Conservation (phyloP, 2,797 vertebrate genomes). For the Echiichthys vipera region DNA sequence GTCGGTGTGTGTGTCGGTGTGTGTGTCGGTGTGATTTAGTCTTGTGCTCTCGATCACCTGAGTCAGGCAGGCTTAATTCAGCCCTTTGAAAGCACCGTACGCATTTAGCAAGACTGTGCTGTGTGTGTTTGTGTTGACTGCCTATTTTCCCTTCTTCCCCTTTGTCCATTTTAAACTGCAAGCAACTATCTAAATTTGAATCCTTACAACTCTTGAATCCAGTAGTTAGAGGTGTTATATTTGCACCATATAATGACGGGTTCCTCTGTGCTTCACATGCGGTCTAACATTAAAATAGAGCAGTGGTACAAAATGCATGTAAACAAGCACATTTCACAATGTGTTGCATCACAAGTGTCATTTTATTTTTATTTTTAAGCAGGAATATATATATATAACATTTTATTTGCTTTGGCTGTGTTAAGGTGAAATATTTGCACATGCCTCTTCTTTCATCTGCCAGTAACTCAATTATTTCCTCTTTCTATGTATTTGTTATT, state of each 20-base stretch:
- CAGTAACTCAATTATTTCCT: neutral
- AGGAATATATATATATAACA: neutral
- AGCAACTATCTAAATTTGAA: neutral
- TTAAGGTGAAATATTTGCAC: neutral
- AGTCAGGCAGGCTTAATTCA: too few species aligned
- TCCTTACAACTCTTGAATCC: conserved; percentile 2
- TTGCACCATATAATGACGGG: conserved; percentile 9
- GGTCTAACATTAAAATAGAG: conserved; percentile 6
- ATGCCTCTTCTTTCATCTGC: neutral
- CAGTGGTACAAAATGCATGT: neutral
- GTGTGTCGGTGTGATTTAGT: too few species aligned
- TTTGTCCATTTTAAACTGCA: conserved; percentile 11
- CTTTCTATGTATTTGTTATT: neutral
- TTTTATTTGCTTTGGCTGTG: neutral
- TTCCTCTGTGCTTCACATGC: neutral
- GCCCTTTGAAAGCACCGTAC: conserved; percentile 32
- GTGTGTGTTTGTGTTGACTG: conserved; percentile 2
- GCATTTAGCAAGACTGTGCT: neutral
- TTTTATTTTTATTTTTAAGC: neutral
- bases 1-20: too few species aligned
- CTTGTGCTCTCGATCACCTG: too few species aligned
- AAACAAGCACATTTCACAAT: conserved; percentile 4
- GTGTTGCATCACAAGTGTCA: neutral
- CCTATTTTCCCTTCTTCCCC: neutral
- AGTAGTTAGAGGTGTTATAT: conserved; percentile 20